Evolutionary conservation across 2,113 vertebrate species (phyloP), one percentile per base, ranked within the genome.

Genomic region (Tamias sibiricus): DNA sequence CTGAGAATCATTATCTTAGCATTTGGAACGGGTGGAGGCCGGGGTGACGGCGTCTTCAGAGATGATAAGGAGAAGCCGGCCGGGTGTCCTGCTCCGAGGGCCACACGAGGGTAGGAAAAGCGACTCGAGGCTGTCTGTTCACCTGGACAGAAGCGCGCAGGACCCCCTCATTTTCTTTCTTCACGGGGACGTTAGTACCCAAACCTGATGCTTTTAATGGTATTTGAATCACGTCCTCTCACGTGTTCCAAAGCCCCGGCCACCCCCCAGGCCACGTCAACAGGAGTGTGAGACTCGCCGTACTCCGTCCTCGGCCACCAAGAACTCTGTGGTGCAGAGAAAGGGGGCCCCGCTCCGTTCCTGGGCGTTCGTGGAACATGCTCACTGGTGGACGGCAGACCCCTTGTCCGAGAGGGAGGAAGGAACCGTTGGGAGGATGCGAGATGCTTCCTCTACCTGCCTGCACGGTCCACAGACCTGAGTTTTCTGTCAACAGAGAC

Each of bases 1-100:
- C 74, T 8, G 1, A 16, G 90, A 74, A 24, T 59, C 80, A 59
- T 28, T 87, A 79, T 92, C 91, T 95, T 54, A 76, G 32, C 64
- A 76, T 92, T 66, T 92, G 75, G 85, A 77, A 82, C 93, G 82
- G 88, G 52, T 90, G 81, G 68, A 96, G 49, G 83, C 10, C 52
- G 22, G 94, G 35, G 75, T 87, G 83, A 71, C 54, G 84, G 16
- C 81, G 52, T 84, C 95, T 95, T 91, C 30, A 54, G 71, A 95
- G 80, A 87, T 57, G 68, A 71, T n/a, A n/a, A n/a, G n/a, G n/a
- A n/a, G n/a, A n/a, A n/a, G n/a, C n/a, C n/a, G n/a, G n/a, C n/a
- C n/a, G n/a, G n/a, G n/a, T n/a, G n/a, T n/a, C n/a, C n/a, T n/a
- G n/a, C n/a, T n/a, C n/a, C n/a, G n/a, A n/a, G n/a, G n/a, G n/a